Evolutionary conservation across 35 echinoderm and acorn worm genomes (phyloP).

Genomic region (Apostichopus californicus): DNA sequence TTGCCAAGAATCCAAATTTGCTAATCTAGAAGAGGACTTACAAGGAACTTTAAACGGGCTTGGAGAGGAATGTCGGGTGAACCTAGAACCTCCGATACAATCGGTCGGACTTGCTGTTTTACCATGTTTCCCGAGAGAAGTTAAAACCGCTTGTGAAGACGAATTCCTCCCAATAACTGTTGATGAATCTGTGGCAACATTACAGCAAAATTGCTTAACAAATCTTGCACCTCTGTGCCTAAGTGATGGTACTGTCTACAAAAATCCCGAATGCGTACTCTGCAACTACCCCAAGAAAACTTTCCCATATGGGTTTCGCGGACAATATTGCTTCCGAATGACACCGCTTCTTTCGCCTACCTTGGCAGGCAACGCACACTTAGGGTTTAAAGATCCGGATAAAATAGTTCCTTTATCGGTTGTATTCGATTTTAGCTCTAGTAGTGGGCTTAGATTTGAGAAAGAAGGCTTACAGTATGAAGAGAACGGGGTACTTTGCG

Average conservation of each 20-base stretch:
- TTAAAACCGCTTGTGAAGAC: not conserved
- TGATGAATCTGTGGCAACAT: not conserved
- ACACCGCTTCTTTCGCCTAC: not conserved
- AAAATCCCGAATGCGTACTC: not conserved
- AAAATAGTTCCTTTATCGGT: constrained; percentile 3
- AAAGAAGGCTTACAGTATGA: not conserved
- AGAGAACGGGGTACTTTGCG: not conserved
- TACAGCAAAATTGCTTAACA: not conserved
- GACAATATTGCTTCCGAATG: not conserved
- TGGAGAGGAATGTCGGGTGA: not conserved
- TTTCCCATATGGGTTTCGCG: not conserved
- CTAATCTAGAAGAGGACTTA: not conserved
- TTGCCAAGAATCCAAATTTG: not conserved
- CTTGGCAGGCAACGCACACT: not conserved
- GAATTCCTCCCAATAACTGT: not conserved
- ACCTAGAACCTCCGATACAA: not conserved
- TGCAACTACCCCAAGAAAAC: not conserved
- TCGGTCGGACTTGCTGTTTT: not conserved
- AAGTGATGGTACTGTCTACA: not conserved
- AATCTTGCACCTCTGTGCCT: constrained; percentile 9
- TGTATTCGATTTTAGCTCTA: constrained; percentile 22
- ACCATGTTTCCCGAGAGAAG: constrained; percentile 1
- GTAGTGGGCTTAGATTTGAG: not conserved
- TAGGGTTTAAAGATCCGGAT: not conserved
- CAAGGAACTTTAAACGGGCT: not conserved